phyloP scores from a whole-genome alignment of 2,113 vertebrate genomes.

The Opisthocomus hoazin region DNA sequence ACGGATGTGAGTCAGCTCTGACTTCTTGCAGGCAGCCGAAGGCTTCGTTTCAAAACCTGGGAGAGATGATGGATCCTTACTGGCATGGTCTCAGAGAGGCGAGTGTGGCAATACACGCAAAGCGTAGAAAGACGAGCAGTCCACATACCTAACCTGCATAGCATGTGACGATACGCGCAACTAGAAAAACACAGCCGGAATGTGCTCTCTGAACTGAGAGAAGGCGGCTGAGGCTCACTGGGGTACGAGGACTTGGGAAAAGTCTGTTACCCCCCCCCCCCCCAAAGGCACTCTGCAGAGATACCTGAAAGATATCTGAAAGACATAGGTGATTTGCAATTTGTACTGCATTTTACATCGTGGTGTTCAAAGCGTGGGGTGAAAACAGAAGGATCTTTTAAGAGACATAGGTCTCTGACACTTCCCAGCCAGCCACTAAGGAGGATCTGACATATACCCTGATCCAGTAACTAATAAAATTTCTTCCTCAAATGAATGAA shows the following conservation, averaged over 20 bases:
- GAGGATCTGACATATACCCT: not conserved
- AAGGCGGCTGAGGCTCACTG: not conserved
- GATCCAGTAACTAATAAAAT: not conserved
- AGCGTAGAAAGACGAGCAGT: not conserved
- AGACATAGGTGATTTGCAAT: not conserved
- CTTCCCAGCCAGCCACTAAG: not conserved
- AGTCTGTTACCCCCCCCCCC: not conserved
- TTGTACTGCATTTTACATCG: not conserved
- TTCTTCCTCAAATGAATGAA: not conserved
- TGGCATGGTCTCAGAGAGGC: not conserved
- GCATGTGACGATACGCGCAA: not conserved
- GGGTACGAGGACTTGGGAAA: not conserved
- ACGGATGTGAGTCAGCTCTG: constrained; percentile 33
- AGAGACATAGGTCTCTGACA: not conserved
- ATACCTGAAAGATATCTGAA: not conserved
- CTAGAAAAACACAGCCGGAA: not conserved
- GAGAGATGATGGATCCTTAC: not conserved
- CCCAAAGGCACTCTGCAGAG: not conserved
- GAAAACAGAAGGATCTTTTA: not conserved
- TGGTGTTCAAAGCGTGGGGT: not conserved
- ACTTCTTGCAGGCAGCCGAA: not conserved
- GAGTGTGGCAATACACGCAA: not conserved
- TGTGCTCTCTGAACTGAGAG: not conserved
- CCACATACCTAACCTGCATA: not conserved
- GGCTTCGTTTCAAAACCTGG: not conserved